These are phyloP conservation scores for Rattus rattus DNA, from an alignment of 2,113 vertebrate genomes.

Conservation along the genomic window DNA sequence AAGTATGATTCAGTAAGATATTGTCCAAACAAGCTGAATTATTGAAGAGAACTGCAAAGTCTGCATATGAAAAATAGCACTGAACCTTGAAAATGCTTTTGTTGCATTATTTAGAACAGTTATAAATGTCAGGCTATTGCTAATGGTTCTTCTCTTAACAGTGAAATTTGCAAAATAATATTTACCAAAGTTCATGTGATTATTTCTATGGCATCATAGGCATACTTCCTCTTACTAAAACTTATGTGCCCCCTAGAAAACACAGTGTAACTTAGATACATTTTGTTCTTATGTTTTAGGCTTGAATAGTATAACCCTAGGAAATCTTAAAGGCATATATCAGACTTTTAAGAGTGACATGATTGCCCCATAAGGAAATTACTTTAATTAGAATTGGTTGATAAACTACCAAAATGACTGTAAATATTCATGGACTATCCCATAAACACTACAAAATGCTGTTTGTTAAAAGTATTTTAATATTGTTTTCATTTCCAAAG, in stretches of 20 bases:
- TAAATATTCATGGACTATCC: background rate
- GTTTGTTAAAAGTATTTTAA: slow-evolving; percentile 55
- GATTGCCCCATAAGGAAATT: slow-evolving; percentile 38
- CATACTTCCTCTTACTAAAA: slow-evolving; percentile 43
- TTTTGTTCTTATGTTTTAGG: background rate
- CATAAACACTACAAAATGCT: slow-evolving; percentile 34
- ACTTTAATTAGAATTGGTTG: slow-evolving; percentile 69
- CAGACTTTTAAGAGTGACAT: slow-evolving; percentile 50
- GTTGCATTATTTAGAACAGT: slow-evolving; percentile 87
- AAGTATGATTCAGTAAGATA: slow-evolving; percentile 70
- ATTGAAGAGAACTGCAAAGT: slow-evolving; percentile 82
- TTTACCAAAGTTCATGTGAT: slow-evolving; percentile 83
- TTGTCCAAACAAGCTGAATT: slow-evolving; percentile 83
- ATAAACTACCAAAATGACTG: slow-evolving; percentile 50
- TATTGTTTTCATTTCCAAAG: slow-evolving; percentile 61
- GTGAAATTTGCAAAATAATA: slow-evolving; percentile 82
- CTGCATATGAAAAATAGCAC: slow-evolving; percentile 77
- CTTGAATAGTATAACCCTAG: slow-evolving; percentile 5
- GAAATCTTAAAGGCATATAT: background rate
- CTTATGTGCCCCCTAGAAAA: background rate
- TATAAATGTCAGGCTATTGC: slow-evolving; percentile 86
- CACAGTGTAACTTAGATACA: slow-evolving; percentile 8
- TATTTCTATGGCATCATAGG: slow-evolving; percentile 66
- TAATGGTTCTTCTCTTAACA: slow-evolving; percentile 78
- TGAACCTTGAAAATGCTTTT: slow-evolving; percentile 85